These are phyloP conservation scores for Brassicogethes aeneus DNA, from an alignment of 2,888 invertebrate genomes.

Conservation along the genomic window DNA sequence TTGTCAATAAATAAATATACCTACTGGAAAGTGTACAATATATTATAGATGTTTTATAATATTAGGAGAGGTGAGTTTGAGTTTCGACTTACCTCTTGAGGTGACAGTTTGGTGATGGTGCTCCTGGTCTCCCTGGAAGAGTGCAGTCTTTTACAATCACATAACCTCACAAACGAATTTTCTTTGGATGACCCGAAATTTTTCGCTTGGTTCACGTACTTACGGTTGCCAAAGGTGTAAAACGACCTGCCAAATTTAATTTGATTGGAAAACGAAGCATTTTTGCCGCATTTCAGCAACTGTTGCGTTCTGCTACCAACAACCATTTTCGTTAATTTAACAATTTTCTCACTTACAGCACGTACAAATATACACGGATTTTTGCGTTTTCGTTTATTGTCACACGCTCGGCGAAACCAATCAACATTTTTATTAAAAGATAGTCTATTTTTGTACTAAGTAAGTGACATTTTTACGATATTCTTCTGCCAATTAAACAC, in stretches of 20 bases:
- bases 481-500: conserved; percentile 1
- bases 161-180: conserved; percentile 22
- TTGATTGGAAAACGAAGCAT: conserved; percentile 19
- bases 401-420: not conserved
- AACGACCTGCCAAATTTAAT: conserved; percentile 17
- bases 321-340: conserved; percentile 24
- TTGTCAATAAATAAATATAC: no score
- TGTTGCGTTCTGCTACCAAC: conserved; percentile 26
- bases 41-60: not conserved
- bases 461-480: conserved; percentile 2
- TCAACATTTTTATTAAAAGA: conserved; percentile 3
- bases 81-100: conserved; percentile 33
- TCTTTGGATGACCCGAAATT: conserved; percentile 6
- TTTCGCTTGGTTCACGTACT: conserved; percentile 8
- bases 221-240: conserved; percentile 7
- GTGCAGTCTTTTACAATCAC: conserved; percentile 19
- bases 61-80: not conserved
- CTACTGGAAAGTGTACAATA: no score
- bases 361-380: not conserved
- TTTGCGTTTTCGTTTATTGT: not conserved
- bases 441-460: conserved; percentile 1
- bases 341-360: not conserved
- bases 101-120: conserved; percentile 32
- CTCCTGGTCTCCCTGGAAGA: conserved; percentile 28
- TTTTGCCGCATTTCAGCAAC: conserved; percentile 25